A percentile compares a stretch with the other conserved stretches of the same genome.
phyloP scores from a whole-genome alignment of 1,140 invertebrate genomes.

The Zophobas morio region DNA sequence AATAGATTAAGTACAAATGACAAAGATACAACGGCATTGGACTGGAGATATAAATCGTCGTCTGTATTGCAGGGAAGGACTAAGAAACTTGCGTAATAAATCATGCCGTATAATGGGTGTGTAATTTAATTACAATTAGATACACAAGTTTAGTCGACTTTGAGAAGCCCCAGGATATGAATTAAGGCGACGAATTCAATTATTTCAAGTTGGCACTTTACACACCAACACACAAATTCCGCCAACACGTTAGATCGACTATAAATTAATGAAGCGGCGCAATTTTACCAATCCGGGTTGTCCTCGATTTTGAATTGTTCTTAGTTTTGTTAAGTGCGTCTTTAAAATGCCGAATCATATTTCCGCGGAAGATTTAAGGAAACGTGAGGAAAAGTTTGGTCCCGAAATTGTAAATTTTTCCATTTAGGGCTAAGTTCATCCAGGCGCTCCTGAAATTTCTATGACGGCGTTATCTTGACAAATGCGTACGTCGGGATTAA shows the following conservation, averaged over 20 bases:
- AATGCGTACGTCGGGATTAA: slow-evolving; percentile 29
- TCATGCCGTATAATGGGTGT: slow-evolving; percentile 62
- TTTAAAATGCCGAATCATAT: too few species aligned
- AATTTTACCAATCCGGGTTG: background rate
- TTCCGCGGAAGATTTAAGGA: too few species aligned
- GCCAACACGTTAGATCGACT: slow-evolving; percentile 8
- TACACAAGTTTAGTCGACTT: slow-evolving; percentile 59
- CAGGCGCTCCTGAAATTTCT: slow-evolving; percentile 11
- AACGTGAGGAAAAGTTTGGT: too few species aligned
- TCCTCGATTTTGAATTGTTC: background rate
- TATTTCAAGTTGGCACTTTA: slow-evolving; percentile 44
- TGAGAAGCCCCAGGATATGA: slow-evolving; percentile 51
- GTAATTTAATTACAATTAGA: slow-evolving; percentile 65
- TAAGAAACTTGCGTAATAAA: slow-evolving; percentile 61
- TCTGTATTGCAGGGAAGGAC: slow-evolving; percentile 47
- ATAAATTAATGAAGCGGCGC: background rate
- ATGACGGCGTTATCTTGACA: slow-evolving; percentile 44
- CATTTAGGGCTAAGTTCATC: background rate
- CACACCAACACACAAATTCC: slow-evolving; percentile 26
- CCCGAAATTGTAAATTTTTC: too few species aligned
- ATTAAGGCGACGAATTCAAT: slow-evolving; percentile 53
- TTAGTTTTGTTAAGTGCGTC: too few species aligned
- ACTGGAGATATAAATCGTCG: slow-evolving; percentile 55
- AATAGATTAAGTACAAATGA: slow-evolving; percentile 49
- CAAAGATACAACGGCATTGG: slow-evolving; percentile 43